Base-by-base conservation (phyloP, 2,888 invertebrate genomes). In the Eristalinus sepulchralis region DNA sequence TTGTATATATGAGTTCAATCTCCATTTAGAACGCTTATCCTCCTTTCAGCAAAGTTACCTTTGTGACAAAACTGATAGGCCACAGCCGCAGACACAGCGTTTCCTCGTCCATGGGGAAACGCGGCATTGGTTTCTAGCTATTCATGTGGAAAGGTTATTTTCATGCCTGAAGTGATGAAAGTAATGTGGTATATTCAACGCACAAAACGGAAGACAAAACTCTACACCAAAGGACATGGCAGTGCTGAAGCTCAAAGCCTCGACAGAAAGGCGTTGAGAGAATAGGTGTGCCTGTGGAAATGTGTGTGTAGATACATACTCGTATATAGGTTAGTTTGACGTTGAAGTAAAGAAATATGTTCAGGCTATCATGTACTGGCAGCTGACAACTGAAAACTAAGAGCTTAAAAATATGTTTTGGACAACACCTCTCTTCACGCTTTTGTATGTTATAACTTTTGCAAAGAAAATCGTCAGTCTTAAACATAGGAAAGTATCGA, bases 111-210 rank as follows among this genome's bases (percentile, higher is more conserved):
- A 67, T 63, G 64, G 60, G 33, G 5, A 73, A 66, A 75, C 17
- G 36, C 55, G 55, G 36, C 68, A 33, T 39, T 73, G 33, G 33
- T 62, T 63, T 11, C 55, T n/a, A 80, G 63, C 73, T 63, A 73
- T 67, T 57, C 80, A 73, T 73, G 80, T 63, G 73, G 68, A 80
- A 75, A 80, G 72, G 55, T 80, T 80, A 80, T 80, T 80, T 80
- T 75, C 80, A 80, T 80, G 73, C 73, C 73, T 75, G 39, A 75
- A 80, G 80, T 80, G 80, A 66, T 72, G 60, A 68, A 68, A 67
- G 67, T 80, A 75, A 80, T 67, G 72, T 73, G 72, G 67, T 27
- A 63, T 60, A 73, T 73, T 63, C 63, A 62, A 68, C 67, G 68
- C 67, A 68, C 39, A 55, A 60, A 36, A 64, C 2, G 27, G 5